phyloP scores from a whole-genome alignment of 92 coral and sea anemone species.

The Zoanthus sociatus region DNA sequence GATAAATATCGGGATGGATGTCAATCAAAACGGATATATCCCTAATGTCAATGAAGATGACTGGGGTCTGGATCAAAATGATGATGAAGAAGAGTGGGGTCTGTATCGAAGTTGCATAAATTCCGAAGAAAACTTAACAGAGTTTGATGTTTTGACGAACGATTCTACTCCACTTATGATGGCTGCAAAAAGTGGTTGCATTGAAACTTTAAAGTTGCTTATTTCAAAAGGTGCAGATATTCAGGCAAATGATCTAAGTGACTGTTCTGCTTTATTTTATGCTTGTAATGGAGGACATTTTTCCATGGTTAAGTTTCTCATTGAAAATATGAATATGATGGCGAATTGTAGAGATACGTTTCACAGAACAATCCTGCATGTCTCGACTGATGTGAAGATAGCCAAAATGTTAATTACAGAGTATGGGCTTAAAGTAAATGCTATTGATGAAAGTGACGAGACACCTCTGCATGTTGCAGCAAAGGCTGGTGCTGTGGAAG shows the following conservation, averaged over 20 bases:
- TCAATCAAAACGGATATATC: background rate
- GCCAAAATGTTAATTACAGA: background rate
- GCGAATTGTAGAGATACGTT: background rate
- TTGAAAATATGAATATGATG: background rate
- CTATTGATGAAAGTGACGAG: background rate
- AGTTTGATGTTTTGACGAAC: background rate
- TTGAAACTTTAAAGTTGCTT: background rate
- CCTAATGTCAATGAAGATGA: background rate
- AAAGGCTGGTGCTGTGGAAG: background rate
- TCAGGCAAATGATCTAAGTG: background rate
- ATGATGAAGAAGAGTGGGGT: background rate
- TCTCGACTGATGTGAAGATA: background rate
- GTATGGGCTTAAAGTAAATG: background rate
- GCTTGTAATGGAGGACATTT: slow-evolving; percentile 38
- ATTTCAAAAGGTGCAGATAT: slow-evolving; percentile 21
- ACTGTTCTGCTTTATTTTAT: slow-evolving; percentile 25
- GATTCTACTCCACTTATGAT: background rate
- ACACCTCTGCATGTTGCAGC: slow-evolving; percentile 1
- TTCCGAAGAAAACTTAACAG: background rate
- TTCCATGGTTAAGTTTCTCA: background rate
- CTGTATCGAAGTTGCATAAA: background rate
- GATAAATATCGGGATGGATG: slow-evolving; percentile 17
- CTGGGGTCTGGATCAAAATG: background rate
- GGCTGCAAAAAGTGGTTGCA: slow-evolving; percentile 17
- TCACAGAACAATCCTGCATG: background rate